Base-by-base conservation (phyloP, 2,797 vertebrate genomes). In the Echeneis naucrates region DNA sequence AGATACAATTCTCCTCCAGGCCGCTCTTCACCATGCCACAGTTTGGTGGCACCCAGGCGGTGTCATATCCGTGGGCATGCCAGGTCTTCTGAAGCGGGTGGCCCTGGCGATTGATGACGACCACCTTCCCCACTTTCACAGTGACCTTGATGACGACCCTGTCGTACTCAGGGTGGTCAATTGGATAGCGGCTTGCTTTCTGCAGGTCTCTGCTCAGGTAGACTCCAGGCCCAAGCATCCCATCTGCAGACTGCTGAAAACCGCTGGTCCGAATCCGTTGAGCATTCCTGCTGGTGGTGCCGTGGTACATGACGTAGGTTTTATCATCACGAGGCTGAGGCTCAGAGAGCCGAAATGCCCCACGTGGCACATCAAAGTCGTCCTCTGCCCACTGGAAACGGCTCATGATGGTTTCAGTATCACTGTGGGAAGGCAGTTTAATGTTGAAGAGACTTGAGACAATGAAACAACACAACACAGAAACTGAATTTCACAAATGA, bases 191-290 rank as follows among this genome's bases (percentile, higher is more conserved):
- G 3, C 72, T 87, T 0, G 92, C 93, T 70, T 94, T 94, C 5
- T 87, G 0, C 58, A 92, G 76, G 79, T 94, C 91, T 19, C 92
- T 77, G 63, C 92, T 94, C 37, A 94, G 88, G 75, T 94, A 94
- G 23, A 94, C 82, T 0, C 93, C 93, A 0, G 0, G 64, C 2
- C 93, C 94, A 0, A 94, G 78, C 89, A 93, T 92, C 75, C 92
- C 92, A 0, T 0, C 4, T 1, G 0, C 0, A 14, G 93, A 93
- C 44, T 0, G 87, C 0, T 0, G 0, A 53, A 94, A 94, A 0
- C 92, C 90, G 0, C 0, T 0, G 0, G 0, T 0, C 8, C 0
- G 0, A 45, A 94, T 93, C 12, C 2, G 0, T 0, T 10, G 0
- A 10, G 88, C 87, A 1, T 0, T 44, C 0, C 0, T 0, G 0